Evolutionary conservation across 2,888 invertebrate species (phyloP).

Genomic region (Ptychoptera albimana): DNA sequence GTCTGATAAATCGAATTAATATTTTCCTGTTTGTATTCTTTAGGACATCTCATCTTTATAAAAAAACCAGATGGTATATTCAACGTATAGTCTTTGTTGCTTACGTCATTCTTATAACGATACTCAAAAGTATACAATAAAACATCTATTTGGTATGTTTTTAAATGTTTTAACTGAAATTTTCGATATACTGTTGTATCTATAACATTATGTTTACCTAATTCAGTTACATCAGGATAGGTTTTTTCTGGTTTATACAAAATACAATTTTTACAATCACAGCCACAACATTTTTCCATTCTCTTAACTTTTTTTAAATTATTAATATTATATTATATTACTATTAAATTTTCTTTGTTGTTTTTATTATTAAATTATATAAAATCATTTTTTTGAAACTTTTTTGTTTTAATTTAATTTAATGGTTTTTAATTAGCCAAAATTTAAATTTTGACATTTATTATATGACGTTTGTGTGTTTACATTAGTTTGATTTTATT

Average conservation of each 20-base stretch:
- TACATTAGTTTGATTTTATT: no score
- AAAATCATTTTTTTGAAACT: no score
- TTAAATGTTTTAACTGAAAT: neutral
- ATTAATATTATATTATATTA: no score
- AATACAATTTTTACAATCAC: conserved; percentile 1
- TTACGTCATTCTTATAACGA: neutral
- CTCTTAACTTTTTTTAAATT: no score
- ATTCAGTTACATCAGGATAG: neutral
- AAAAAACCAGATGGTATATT: neutral
- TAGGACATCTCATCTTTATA: neutral
- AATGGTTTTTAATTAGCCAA: no score
- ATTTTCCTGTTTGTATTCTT: neutral
- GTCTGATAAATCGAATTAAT: neutral
- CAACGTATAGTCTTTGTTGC: neutral
- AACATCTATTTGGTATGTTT: neutral
- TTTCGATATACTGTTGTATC: neutral
- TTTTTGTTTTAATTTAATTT: no score
- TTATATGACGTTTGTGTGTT: no score
- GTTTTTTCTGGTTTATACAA: neutral
- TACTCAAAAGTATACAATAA: neutral
- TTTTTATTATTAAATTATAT: no score
- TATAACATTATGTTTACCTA: neutral
- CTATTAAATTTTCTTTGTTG: no score
- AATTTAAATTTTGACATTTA: no score
- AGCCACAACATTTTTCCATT: conserved; percentile 1